Base-by-base conservation (phyloP, 2,888 invertebrate species). In the Apocheima hispidaria region DNA sequence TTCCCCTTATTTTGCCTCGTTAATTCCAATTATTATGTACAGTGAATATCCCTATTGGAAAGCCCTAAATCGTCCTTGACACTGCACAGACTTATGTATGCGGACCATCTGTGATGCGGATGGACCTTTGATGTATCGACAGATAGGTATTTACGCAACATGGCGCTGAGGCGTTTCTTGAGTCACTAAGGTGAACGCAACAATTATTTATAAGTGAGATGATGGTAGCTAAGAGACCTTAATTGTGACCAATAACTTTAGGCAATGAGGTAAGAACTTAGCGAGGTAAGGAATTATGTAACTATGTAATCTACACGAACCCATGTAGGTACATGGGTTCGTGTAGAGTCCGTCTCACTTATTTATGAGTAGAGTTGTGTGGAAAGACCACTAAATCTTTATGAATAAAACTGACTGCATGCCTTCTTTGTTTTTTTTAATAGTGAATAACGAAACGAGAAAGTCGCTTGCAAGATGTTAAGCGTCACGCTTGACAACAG, bases 111-210 rank as follows among this genome's bases (percentile, higher is more conserved):
- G 43, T 43, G n/a, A n/a, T n/a, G n/a, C n/a, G 33, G 41, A 43
- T 14, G 33, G 16, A 41, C 14, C 18, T 18, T 12, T 41, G 12
- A 21, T 20, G 4, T 21, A n/a, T 41, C n/a, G 41, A 52, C 40
- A 28, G n/a, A 10, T 21, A 5, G 23, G 21, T 16, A 16, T 9
- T 59, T 52, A 23, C 40, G 58, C 23, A 52, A 59, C 28, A 5
- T 30, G 4, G 28, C 5, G 16, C 33, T 4, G 5, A 40, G 21
- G 23, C 33, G 35, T 41, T 56, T 50, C 20, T 43, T 57, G 18
- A 30, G 16, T 52, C 46, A 48, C 53, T 46, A 38, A 53, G 28
- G 53, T 26, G 44, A 35, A 48, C 33, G 18, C 10, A 33, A 35
- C 51, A 51, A 36, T 51, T 30, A 56, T 49, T 50, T 49, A 16